These are phyloP conservation scores for Pocillopora verrucosa DNA, from an alignment of 64 coral and sea anemone genomes.

Conservation along the genomic window DNA sequence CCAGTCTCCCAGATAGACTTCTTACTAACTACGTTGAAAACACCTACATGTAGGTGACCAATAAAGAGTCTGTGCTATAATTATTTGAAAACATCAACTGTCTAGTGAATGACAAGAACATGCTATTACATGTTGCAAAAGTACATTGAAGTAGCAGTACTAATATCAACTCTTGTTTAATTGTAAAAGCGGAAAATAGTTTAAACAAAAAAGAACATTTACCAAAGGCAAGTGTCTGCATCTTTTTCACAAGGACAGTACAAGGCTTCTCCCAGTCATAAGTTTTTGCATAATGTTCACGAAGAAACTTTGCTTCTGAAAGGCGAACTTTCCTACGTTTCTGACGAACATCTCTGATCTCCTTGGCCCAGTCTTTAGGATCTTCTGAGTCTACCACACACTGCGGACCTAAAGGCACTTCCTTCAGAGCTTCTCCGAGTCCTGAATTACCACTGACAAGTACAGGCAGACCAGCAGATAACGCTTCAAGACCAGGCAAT, in stretches of 20 bases:
- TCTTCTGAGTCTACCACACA: neutral
- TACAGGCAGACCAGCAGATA: constrained; percentile 34
- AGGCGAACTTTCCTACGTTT: neutral
- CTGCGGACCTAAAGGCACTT: neutral
- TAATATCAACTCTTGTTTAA: no score
- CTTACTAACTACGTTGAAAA: no score
- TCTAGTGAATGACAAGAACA: no score
- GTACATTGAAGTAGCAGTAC: no score
- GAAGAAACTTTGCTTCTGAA: neutral
- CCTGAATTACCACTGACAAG: constrained; percentile 13
- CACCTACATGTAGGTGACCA: no score
- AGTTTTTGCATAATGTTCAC: neutral
- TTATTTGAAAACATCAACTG: no score
- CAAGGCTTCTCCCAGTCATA: neutral
- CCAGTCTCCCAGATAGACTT: no score
- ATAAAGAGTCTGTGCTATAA: no score
- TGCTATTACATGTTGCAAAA: no score
- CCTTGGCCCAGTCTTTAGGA: neutral
- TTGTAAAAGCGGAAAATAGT: no score
- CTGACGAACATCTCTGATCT: neutral
- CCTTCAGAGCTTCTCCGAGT: neutral
- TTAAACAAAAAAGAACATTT: no score
- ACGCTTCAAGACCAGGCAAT: neutral
- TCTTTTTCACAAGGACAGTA: neutral
- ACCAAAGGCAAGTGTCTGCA: neutral